Evolutionary conservation across 2,113 vertebrate genomes (phyloP).

Genomic region (Tauraco erythrolophus): DNA sequence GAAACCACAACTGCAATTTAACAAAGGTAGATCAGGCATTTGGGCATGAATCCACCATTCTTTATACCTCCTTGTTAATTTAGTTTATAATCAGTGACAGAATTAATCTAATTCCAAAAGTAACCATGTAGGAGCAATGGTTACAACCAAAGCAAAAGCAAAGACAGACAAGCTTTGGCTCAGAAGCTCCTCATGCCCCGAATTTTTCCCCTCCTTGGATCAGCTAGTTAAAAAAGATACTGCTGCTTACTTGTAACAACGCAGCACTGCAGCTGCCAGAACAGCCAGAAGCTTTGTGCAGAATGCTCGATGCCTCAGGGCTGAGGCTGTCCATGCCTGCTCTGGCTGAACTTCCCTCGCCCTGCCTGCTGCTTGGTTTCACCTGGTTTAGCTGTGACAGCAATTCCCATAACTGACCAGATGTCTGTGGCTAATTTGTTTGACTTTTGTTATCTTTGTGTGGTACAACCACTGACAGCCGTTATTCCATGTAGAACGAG

Average conservation of each 20-base stretch:
- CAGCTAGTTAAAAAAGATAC: not conserved
- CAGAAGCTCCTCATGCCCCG: rapidly evolving
- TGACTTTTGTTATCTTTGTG: not conserved
- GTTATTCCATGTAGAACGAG: not conserved
- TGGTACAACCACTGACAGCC: not conserved
- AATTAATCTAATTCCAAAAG: not conserved
- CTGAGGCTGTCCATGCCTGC: not conserved
- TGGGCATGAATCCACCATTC: not conserved
- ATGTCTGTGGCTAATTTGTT: not conserved
- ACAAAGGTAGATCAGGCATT: not conserved
- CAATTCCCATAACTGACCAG: not conserved
- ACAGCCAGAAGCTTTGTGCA: not conserved
- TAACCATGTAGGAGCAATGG: not conserved
- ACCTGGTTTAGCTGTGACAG: not conserved
- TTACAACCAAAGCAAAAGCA: not conserved
- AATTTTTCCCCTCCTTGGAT: not conserved
- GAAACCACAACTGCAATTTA: not conserved
- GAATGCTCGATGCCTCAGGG: not conserved
- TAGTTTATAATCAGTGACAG: not conserved
- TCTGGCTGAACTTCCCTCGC: not conserved
- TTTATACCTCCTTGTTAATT: not conserved
- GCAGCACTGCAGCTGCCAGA: not conserved
- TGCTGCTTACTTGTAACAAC: not conserved
- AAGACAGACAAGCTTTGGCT: not conserved
- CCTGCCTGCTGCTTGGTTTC: not conserved